A percentile compares a stretch with the other conserved stretches of the same genome.
Evolutionary conservation across 2,888 invertebrate genomes (phyloP).

Genomic region (Drosophila fungiperda): DNA sequence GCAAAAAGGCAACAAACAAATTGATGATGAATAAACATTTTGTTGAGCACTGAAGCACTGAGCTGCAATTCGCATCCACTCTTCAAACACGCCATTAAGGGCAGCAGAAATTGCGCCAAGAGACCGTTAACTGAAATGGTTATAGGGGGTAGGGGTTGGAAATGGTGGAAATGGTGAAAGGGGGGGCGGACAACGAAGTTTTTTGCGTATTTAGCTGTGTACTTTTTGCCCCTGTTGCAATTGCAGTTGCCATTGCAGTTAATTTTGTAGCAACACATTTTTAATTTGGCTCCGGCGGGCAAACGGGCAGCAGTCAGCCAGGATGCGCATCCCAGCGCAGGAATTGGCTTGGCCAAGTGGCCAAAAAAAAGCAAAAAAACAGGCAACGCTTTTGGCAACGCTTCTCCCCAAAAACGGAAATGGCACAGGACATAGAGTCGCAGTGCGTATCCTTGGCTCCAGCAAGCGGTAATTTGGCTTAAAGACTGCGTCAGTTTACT

Average conservation of each 20-base stretch:
- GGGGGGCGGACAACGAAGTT: neutral
- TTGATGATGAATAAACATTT: conserved; percentile 72
- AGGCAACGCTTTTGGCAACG: conserved; percentile 8
- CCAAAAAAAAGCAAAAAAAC: neutral
- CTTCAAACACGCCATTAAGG: conserved; percentile 15
- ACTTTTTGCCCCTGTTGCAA: conserved; percentile 10
- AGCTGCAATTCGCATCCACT: conserved; percentile 1
- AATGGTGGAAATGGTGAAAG: too few species aligned
- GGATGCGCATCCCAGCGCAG: conserved; percentile 10
- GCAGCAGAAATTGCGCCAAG: conserved; percentile 10
- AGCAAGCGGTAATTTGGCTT: conserved; percentile 15
- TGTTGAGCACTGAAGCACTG: conserved; percentile 21
- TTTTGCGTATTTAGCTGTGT: conserved; percentile 26
- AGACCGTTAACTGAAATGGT: conserved; percentile 14
- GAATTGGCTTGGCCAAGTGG: conserved; percentile 14
- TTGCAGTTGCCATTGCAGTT: conserved; percentile 55
- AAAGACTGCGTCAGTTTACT: conserved; percentile 19
- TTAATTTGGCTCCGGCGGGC: conserved; percentile 51
- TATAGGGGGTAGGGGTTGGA: too few species aligned
- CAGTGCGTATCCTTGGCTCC: conserved; percentile 5
- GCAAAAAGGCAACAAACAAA: conserved; percentile 50
- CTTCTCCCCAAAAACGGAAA: conserved; percentile 33
- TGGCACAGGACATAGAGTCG: conserved; percentile 39
- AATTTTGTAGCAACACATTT: conserved; percentile 66
- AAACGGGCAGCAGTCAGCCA: conserved; percentile 8